Evolutionary conservation across 2,888 invertebrate species (phyloP), one percentile per base, ranked within the genome.

Genomic region (Pachycephus smyrnensis): DNA sequence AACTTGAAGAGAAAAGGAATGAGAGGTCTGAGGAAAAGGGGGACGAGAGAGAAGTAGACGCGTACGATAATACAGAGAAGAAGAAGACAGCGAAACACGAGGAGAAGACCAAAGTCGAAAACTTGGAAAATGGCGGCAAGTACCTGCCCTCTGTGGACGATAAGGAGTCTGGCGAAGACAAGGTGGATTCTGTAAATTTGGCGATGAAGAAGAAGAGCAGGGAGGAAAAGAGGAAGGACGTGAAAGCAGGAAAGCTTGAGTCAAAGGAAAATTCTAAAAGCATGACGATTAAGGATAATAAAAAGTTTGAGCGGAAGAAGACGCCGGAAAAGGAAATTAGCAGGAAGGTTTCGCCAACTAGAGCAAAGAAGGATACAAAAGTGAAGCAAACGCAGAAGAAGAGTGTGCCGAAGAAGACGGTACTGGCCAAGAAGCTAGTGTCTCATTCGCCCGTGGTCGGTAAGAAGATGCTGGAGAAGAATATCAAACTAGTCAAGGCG

Each of bases 401-500:
- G 78, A 84, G 79, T 68, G 80, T 84, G 71, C 84, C 86, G 73
- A 89, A 87, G 77, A 89, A 88, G 79, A 89, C 88, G 35, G 81
- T 87, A 69, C 84, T 90, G 75, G 85, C 87, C 55, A 87, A 85
- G 11, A 89, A 90, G 79, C 90, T 90, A 76, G 76, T 69, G 12
- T 80, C 88, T 69, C 84, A 85, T 80, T 81, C 88, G 69, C 86
- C 90, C 12, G 84, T 90, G 69, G 87, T 85, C 75, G 69, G 76
- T 68, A 91, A 91, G 73, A 91, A 89, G 80, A 82, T 90, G 75
- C 83, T 88, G 30, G 89, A 89, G 79, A 91, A 90, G 80, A 91
- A 90, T 83, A 84, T 89, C 82, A 91, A 91, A 80, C 87, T 90
- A 88, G 89, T 88, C 86, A 90, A 90, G 77, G 80, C 35, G 73